A percentile compares a stretch with the other conserved stretches of the same genome.
These are phyloP conservation scores for Julus scandinavius DNA, from an alignment of 2,888 invertebrate species.

Conservation along the genomic window DNA sequence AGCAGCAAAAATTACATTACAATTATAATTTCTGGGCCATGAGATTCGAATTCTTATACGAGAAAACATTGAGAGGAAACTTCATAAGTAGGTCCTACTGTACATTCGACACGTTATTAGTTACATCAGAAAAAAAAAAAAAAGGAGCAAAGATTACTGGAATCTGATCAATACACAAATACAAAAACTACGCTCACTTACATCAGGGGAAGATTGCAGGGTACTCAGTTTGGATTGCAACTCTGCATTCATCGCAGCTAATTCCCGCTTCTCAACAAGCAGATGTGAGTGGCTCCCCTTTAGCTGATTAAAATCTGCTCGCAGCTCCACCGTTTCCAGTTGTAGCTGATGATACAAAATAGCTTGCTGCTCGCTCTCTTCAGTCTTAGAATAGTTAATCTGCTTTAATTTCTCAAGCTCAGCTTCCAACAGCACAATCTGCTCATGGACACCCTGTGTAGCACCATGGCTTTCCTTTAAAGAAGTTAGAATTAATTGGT, in stretches of 20 bases:
- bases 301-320: constrained; percentile 33
- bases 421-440: not conserved
- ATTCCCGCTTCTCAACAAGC: constrained; percentile 37
- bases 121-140: too few relatives aligned
- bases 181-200: not conserved
- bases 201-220: constrained; percentile 2
- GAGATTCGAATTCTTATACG: too few relatives aligned
- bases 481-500: not conserved
- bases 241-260: constrained; percentile 48
- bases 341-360: constrained; percentile 47
- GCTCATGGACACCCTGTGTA: not conserved
- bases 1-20: too few relatives aligned
- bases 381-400: not conserved
- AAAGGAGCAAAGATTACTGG: too few relatives aligned
- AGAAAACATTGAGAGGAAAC: too few relatives aligned
- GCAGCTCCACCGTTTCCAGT: constrained; percentile 4
- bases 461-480: not conserved
- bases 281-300: constrained; percentile 2
- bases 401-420: constrained; percentile 9
- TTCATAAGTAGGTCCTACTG: too few relatives aligned
- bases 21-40: too few relatives aligned
- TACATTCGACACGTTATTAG: too few relatives aligned
- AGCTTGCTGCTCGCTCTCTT: constrained; percentile 36
- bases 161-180: not conserved
- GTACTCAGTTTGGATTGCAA: constrained; percentile 12